These are phyloP conservation scores for Pituophis catenifer DNA, from an alignment of 2,113 vertebrate genomes.

Conservation along the genomic window DNA sequence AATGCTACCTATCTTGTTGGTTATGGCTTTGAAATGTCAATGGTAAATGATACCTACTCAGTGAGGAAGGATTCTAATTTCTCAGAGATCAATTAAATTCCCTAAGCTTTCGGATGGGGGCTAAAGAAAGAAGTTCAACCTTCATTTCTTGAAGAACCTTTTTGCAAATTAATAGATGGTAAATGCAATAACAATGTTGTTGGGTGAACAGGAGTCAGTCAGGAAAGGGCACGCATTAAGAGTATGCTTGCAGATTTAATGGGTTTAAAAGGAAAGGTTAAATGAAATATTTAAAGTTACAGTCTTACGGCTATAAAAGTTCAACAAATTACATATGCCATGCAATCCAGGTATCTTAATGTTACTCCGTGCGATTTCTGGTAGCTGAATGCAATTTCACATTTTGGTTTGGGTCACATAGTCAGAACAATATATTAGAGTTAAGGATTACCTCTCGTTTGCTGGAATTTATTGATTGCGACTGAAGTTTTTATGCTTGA, in stretches of 20 bases:
- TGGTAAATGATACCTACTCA: conserved; percentile 19
- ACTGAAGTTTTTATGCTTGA: background rate
- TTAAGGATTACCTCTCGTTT: background rate
- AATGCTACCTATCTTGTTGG: conserved; percentile 28
- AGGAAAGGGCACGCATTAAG: background rate
- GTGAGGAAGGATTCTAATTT: background rate
- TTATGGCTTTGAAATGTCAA: conserved; percentile 20
- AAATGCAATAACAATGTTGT: background rate
- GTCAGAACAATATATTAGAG: background rate
- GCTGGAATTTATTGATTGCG: background rate
- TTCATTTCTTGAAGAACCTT: background rate
- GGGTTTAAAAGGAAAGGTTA: background rate
- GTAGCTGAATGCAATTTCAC: background rate
- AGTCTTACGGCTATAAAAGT: background rate
- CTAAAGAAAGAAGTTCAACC: background rate
- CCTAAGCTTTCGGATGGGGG: background rate
- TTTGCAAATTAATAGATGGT: background rate
- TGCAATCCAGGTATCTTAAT: background rate
- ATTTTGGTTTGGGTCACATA: background rate
- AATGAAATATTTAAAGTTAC: background rate
- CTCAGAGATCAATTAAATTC: conserved; percentile 5
- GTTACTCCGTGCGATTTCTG: background rate
- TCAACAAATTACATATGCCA: background rate
- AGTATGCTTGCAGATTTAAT: background rate
- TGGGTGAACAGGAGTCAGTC: background rate